Evolutionary conservation across 1,140 invertebrate species (phyloP), one percentile per base, ranked within the genome.

Genomic region (Leptoteleia sp.): DNA sequence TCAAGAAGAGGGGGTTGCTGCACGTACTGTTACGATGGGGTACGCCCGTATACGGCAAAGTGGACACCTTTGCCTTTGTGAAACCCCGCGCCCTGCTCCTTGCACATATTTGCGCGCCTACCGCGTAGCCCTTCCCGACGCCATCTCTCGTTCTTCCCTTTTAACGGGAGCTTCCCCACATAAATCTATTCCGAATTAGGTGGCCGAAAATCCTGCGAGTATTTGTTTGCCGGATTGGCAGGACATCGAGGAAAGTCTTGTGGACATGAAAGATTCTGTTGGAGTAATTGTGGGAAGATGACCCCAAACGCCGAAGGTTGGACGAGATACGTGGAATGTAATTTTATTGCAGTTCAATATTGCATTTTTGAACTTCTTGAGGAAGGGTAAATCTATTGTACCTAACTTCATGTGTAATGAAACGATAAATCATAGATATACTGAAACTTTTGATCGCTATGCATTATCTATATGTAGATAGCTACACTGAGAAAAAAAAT

Each of bases 11-110:
- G 70, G 70, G 33, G 17, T 52, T 55, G 45, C 13, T 37, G 55
- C 65, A 59, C 35, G 61, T 40, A 31, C 42, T 27, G 45, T 62
- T 72, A 47, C 57, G 59, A 64, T 57, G 70, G 70, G 70, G 61
- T 65, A 65, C 54, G 47, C 22, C 43, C 72, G 61, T 54, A 68
- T 54, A 4, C 11, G 38, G 37, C 54, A 57, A 73, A 73, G 59
- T 64, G 62, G 62, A 76, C 72, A 67, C 72, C 61, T 67, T 67
- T 67, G 61, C 62, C 38, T 67, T 76, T 76, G 61, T 76, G 25
- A 48, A 38, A 16, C 57, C 67, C 42, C 25, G 33, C 15, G 22
- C 35, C 31, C 45, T 33, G 45, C 52, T 35, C 15, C 50, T 65
- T 59, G 50, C 52, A 42, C 70, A 57, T 64, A 64, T 71, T 71